phyloP scores from a whole-genome alignment of 1,140 invertebrate genomes.

The Heliconius eleuchia region DNA sequence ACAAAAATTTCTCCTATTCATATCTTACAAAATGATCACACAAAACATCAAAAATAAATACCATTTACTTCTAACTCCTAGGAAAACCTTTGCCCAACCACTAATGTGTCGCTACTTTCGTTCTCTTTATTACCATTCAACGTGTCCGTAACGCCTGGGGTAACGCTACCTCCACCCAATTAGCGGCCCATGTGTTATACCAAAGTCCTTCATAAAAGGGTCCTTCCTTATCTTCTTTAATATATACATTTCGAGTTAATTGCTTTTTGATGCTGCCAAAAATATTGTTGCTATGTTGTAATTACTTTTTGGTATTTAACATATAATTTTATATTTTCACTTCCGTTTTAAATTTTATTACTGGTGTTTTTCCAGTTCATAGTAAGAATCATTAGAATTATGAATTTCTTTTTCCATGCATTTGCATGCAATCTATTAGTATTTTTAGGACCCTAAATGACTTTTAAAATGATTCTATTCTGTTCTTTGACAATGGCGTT shows the following conservation, averaged over 20 bases:
- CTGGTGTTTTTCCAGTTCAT: too few relatives aligned
- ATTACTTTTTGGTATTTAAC: not conserved
- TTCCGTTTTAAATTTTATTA: too few relatives aligned
- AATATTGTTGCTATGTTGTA: not conserved
- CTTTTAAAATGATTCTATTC: too few relatives aligned
- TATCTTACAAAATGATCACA: not conserved
- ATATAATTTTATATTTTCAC: not conserved
- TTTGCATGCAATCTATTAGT: too few relatives aligned
- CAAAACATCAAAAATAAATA: not conserved
- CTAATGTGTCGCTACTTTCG: constrained; percentile 1
- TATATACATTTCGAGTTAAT: not conserved
- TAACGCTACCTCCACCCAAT: constrained; percentile 14
- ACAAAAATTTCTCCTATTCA: not conserved
- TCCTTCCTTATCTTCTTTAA: constrained; percentile 6
- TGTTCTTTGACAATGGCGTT: too few relatives aligned
- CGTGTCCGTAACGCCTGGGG: constrained; percentile 7
- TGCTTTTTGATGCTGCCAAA: not conserved
- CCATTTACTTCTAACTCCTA: not conserved
- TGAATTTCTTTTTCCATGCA: too few relatives aligned
- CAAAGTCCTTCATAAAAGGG: constrained; percentile 8
- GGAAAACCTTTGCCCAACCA: not conserved
- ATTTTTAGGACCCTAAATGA: too few relatives aligned
- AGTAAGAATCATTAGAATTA: too few relatives aligned
- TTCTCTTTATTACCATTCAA: constrained; percentile 12
- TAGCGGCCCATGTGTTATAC: constrained; percentile 12